Evolutionary conservation across 2,888 invertebrate species (phyloP).

Genomic region (Lasioglossum figueresi): DNA sequence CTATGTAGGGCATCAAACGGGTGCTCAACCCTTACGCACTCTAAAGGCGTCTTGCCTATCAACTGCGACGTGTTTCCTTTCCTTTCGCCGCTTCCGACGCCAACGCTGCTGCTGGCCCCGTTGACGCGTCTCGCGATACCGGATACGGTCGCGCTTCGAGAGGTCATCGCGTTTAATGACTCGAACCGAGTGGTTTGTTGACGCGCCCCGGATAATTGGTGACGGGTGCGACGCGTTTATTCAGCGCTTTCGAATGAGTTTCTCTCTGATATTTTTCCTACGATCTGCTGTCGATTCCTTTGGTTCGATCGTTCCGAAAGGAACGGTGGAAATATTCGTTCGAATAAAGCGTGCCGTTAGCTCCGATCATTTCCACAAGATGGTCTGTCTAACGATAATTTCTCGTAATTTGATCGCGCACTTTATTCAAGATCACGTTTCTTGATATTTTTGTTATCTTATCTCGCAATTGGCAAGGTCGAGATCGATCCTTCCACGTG

Average conservation of each 20-base stretch:
- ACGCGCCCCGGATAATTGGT: conserved; percentile 2
- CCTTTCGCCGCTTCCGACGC: conserved; percentile 33
- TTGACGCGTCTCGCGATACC: conserved; percentile 37
- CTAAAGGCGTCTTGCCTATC: conserved; percentile 67
- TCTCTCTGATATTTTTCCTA: neutral
- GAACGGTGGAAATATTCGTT: neutral
- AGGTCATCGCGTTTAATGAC: conserved; percentile 35
- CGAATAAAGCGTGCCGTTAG: neutral
- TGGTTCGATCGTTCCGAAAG: neutral
- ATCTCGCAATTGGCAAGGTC: neutral
- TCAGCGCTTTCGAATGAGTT: neutral
- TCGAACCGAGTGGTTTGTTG: neutral
- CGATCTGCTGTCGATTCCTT: neutral
- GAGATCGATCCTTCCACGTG: neutral
- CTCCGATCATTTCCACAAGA: too few relatives aligned
- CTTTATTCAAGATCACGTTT: neutral
- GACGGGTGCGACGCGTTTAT: neutral
- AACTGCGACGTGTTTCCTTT: conserved; percentile 51
- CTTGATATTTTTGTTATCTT: neutral
- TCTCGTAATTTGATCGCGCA: neutral
- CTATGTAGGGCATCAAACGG: conserved; percentile 81
- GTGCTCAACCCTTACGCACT: conserved; percentile 80
- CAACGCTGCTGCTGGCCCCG: conserved; percentile 15
- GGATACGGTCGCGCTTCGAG: conserved; percentile 13
- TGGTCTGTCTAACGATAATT: too few relatives aligned